A percentile compares a stretch with the other conserved stretches of the same genome.
These are phyloP conservation scores for Parnassius smintheus DNA, from an alignment of 2,888 invertebrate species.

Conservation along the genomic window DNA sequence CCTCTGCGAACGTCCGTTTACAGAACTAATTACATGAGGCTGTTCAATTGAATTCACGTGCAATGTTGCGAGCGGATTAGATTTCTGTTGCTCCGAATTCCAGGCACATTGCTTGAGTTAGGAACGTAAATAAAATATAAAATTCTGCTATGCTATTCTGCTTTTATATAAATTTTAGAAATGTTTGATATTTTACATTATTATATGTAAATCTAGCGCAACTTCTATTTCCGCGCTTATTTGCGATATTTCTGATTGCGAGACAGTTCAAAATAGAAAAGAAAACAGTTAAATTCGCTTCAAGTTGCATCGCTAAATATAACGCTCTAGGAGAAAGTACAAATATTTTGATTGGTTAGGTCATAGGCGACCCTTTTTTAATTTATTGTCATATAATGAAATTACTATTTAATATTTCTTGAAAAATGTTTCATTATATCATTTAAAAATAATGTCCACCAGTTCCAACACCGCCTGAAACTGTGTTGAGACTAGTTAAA, in stretches of 20 bases:
- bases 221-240: slow-evolving; percentile 60
- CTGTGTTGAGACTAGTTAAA: too few species aligned
- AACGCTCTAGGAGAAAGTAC: slow-evolving; percentile 8
- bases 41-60: slow-evolving; percentile 1
- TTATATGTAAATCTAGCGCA: slow-evolving; percentile 3
- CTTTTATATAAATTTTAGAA: too few species aligned
- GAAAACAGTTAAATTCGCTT: slow-evolving; percentile 27
- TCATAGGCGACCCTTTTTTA: too few species aligned
- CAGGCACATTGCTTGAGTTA: neutral
- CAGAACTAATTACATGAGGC: neutral
- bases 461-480: too few species aligned
- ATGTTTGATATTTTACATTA: too few species aligned
- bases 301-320: neutral
- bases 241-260: slow-evolving; percentile 35
- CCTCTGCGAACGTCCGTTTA: slow-evolving; percentile 1
- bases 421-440: too few species aligned
- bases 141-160: neutral
- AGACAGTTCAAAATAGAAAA: slow-evolving; percentile 24
- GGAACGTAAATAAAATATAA: neutral
- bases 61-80: neutral
- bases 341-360: slow-evolving; percentile 21
- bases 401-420: too few species aligned
- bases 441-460: too few species aligned
- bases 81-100: neutral
- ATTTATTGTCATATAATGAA: too few species aligned